These are phyloP conservation scores for Eremobia ochroleuca DNA, from an alignment of 2,888 invertebrate species.

Conservation along the genomic window DNA sequence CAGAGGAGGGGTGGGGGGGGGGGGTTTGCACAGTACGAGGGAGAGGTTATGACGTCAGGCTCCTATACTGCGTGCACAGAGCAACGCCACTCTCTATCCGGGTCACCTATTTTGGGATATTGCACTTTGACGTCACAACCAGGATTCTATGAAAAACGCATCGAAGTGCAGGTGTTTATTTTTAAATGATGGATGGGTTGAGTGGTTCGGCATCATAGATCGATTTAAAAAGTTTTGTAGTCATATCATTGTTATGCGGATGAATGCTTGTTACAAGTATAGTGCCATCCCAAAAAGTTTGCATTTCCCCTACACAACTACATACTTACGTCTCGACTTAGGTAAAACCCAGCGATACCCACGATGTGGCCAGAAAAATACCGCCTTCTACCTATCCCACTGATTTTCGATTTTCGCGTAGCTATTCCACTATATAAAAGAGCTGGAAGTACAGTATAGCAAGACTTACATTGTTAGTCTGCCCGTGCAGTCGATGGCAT, in stretches of 20 bases:
- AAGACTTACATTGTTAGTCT: no score
- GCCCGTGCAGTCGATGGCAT: neutral
- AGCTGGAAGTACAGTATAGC: no score
- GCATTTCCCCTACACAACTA: neutral
- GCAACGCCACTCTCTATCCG: constrained; percentile 75
- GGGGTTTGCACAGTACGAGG: constrained; percentile 34
- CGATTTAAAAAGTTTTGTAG: constrained; percentile 7
- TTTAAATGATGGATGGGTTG: constrained; percentile 16
- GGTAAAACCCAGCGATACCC: neutral
- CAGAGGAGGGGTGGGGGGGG: constrained; percentile 47
- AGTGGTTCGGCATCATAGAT: neutral
- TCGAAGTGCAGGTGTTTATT: constrained; percentile 6
- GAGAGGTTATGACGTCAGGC: constrained; percentile 80
- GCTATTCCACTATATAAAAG: neutral
- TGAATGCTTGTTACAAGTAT: neutral
- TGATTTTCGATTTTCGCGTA: neutral
- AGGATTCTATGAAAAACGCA: constrained; percentile 47
- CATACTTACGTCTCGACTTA: neutral
- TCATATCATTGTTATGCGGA: neutral
- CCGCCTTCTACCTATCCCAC: neutral
- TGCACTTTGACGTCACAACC: constrained; percentile 76
- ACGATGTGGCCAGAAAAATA: neutral
- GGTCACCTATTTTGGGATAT: constrained; percentile 85
- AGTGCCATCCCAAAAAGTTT: neutral
- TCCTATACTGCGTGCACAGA: constrained; percentile 77